Percentiles rank a stretch among this genome's conserved stretches.
Conservation (phyloP, 2,888 invertebrate genomes). For the Cyrtodaria siliqua region DNA sequence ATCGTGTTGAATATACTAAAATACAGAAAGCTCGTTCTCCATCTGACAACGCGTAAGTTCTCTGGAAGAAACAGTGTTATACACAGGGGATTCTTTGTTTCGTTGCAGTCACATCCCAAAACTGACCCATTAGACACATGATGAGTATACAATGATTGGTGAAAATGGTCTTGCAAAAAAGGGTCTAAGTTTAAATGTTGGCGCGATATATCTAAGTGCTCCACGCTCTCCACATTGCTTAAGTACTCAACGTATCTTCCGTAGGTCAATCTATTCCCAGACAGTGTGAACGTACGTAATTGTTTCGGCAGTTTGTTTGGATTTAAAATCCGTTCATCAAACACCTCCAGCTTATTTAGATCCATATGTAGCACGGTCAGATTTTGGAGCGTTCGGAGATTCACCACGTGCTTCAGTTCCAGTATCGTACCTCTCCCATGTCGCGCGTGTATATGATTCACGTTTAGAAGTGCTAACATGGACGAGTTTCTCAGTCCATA, state of each 20-base stretch:
- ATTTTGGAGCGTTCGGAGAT: conserved; percentile 32
- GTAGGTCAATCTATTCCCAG: conserved; percentile 46
- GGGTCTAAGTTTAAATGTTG: conserved; percentile 55
- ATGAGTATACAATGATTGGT: too few species aligned
- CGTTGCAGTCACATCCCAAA: too few species aligned
- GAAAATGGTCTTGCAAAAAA: conserved; percentile 25
- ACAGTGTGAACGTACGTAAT: conserved; percentile 18
- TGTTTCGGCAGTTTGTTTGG: conserved; percentile 7
- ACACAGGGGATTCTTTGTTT: neutral
- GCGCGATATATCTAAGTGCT: conserved; percentile 39
- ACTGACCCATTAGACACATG: too few species aligned
- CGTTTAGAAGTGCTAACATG: conserved; percentile 20
- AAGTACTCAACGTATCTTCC: conserved; percentile 25
- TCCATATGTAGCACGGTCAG: conserved; percentile 42
- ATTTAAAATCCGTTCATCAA: conserved; percentile 28
- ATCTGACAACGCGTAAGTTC: conserved; percentile 5
- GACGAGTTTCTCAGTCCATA: conserved; percentile 33
- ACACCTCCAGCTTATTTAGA: conserved; percentile 56
- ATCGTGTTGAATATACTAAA: neutral
- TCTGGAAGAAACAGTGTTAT: neutral
- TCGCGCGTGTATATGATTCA: conserved; percentile 31
- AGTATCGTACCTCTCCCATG: conserved; percentile 27
- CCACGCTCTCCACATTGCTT: conserved; percentile 4
- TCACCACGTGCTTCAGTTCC: conserved; percentile 12
- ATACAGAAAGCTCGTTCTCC: conserved; percentile 38